phyloP scores from a whole-genome alignment of 2,888 invertebrate genomes.

The Acanthosoma haemorrhoidale region DNA sequence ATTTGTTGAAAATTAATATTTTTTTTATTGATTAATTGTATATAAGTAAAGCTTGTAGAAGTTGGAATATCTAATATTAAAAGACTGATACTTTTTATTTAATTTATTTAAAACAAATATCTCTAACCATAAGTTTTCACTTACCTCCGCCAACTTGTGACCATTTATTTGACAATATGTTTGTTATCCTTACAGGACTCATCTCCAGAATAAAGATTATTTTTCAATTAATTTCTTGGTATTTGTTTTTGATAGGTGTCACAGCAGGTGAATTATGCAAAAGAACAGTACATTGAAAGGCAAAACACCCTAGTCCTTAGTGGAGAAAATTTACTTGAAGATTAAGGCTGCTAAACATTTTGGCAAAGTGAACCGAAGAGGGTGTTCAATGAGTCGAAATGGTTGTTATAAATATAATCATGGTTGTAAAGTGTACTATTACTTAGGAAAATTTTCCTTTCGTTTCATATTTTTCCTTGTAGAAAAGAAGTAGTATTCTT shows the following conservation, averaged over 20 bases:
- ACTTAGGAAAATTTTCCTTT: not conserved
- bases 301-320: conserved; percentile 55
- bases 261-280: conserved; percentile 83
- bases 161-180: no score
- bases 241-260: conserved; percentile 54
- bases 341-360: not conserved
- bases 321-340: conserved; percentile 20
- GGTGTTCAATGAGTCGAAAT: not conserved
- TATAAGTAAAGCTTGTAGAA: no score
- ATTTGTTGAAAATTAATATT: no score
- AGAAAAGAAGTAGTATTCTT: not conserved
- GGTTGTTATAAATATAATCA: not conserved
- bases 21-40: no score
- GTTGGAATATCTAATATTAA: no score
- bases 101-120: no score
- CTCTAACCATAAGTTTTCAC: no score
- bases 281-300: conserved; percentile 75
- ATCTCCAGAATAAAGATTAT: no score
- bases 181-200: no score
- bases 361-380: not conserved
- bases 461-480: not conserved
- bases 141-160: no score
- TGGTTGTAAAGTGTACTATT: not conserved
- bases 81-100: no score
- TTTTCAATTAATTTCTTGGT: no score